Conservation (phyloP, 2,888 invertebrate genomes). For the Mimas tiliae region DNA sequence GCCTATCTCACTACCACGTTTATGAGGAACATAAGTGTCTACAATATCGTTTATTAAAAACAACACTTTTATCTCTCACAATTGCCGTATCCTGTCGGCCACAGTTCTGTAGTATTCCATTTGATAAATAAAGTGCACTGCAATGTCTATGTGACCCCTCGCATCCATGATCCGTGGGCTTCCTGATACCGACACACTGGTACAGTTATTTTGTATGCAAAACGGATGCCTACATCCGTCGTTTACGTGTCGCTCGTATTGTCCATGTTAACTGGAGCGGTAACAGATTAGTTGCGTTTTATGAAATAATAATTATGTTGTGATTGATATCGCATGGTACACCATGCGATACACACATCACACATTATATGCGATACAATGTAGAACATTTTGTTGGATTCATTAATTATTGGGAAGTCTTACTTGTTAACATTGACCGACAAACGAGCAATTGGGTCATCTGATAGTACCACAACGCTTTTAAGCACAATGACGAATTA, state of each 20-base stretch:
- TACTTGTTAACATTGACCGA: no score
- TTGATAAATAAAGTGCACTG: slow-evolving; percentile 28
- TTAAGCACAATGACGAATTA: no score
- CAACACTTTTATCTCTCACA: slow-evolving; percentile 19
- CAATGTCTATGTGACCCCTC: slow-evolving; percentile 34
- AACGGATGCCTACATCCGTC: slow-evolving; percentile 72
- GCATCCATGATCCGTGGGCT: slow-evolving; percentile 44
- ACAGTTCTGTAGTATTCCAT: slow-evolving; percentile 21
- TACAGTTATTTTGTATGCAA: slow-evolving; percentile 53
- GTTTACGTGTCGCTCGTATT: slow-evolving; percentile 57
- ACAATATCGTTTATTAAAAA: background rate
- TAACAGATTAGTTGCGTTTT: slow-evolving; percentile 52
- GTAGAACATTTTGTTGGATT: no score
- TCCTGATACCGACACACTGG: slow-evolving; percentile 35
- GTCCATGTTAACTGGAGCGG: slow-evolving; percentile 66
- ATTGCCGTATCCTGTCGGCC: slow-evolving; percentile 8
- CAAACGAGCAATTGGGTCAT: no score
- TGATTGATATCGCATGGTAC: background rate
- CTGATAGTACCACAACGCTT: no score
- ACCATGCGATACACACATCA: no score
- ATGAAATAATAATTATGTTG: slow-evolving; percentile 28
- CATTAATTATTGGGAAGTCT: no score
- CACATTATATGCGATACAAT: no score
- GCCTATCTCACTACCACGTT: background rate
- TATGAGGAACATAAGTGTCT: background rate